Conservation (phyloP, 1,140 invertebrate species). For the Hestina assimilis region DNA sequence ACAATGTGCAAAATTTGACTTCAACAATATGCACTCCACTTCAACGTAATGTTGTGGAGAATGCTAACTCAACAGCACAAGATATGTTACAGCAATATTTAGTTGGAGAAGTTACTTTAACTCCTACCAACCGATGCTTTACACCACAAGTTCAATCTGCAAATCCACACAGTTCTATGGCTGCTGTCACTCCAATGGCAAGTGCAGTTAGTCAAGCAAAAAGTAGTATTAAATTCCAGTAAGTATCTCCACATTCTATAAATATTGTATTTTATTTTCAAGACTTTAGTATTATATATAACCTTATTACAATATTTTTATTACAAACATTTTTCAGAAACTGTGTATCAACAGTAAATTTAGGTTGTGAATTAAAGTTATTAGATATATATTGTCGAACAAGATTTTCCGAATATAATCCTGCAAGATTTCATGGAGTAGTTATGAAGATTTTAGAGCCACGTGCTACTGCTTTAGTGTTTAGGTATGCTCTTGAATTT, state of each 20-base stretch:
- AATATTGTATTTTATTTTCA: no score
- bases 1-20: neutral
- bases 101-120: conserved; percentile 55
- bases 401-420: conserved; percentile 99
- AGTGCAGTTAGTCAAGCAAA: conserved; percentile 71
- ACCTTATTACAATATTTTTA: neutral
- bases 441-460: conserved; percentile 99
- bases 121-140: conserved; percentile 56
- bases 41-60: conserved; percentile 11
- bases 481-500: conserved; percentile 77
- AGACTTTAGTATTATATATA: no score
- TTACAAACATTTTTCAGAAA: conserved; percentile 81
- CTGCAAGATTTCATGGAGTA: conserved; percentile 97
- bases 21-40: neutral
- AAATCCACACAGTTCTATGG: conserved; percentile 70
- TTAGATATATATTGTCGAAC: conserved; percentile 96
- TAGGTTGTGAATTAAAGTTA: conserved; percentile 92
- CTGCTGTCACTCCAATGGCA: conserved; percentile 66
- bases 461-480: conserved; percentile 97
- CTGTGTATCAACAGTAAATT: conserved; percentile 96
- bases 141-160: conserved; percentile 48
- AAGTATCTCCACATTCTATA: no score
- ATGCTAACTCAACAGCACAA: conserved; percentile 29
- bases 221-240: conserved; percentile 76
- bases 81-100: conserved; percentile 31